A percentile compares a stretch with the other conserved stretches of the same genome.
Conservation (phyloP, 2,888 invertebrate genomes). For the Brassicogethes aeneus region DNA sequence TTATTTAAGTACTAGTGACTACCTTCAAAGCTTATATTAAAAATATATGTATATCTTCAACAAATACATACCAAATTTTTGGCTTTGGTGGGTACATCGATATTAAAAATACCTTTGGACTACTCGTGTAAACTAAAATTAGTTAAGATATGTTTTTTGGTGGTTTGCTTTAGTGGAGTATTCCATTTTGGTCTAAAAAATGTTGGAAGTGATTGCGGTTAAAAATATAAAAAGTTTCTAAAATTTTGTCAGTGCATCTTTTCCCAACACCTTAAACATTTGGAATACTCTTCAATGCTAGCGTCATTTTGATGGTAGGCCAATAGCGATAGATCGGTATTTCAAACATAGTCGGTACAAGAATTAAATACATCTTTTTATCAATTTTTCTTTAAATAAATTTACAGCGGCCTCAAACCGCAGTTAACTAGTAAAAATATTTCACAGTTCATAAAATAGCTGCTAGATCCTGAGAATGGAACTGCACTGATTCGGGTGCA, state of each 20-base stretch:
- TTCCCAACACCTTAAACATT: too few species aligned
- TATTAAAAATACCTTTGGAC: neutral
- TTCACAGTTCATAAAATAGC: constrained; percentile 41
- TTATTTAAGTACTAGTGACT: neutral
- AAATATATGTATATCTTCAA: neutral
- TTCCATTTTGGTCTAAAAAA: neutral
- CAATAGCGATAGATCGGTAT: neutral
- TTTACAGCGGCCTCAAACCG: constrained; percentile 31
- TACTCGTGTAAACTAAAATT: too few species aligned
- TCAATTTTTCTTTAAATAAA: constrained; percentile 15
- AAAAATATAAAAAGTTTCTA: too few species aligned
- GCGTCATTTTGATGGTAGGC: too few species aligned
- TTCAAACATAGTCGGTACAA: neutral
- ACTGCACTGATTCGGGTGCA: constrained; percentile 22
- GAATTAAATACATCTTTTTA: neutral
- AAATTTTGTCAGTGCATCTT: too few species aligned
- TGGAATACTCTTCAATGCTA: too few species aligned
- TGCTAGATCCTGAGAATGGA: constrained; percentile 41
- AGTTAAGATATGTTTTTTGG: neutral
- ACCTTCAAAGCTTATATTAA: neutral
- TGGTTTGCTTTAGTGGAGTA: neutral
- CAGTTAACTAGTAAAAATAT: constrained; percentile 42
- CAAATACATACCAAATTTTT: neutral
- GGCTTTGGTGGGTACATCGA: too few species aligned
- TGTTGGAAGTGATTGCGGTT: too few species aligned